phyloP scores from a whole-genome alignment of 2,888 invertebrate genomes.

The Andrena marginata region DNA sequence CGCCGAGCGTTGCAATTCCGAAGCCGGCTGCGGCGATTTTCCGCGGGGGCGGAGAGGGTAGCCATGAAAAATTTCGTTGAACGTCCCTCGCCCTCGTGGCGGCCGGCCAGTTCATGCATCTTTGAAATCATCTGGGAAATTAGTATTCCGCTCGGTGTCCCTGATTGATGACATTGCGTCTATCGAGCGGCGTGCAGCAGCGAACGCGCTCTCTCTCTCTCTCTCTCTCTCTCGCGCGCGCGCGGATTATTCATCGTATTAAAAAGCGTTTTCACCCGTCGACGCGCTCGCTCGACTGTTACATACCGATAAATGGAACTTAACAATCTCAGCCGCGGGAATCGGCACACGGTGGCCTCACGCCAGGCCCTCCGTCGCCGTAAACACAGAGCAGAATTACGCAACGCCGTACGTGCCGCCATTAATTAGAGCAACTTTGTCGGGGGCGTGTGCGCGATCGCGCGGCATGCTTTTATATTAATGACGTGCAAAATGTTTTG shows the following conservation, averaged over 20 bases:
- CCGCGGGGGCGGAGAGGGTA: not conserved
- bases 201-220: too few relatives aligned
- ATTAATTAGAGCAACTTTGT: conserved; percentile 75
- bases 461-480: conserved; percentile 68
- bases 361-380: conserved; percentile 37
- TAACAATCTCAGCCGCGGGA: conserved; percentile 72
- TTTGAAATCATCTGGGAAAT: conserved; percentile 58
- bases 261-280: conserved; percentile 70
- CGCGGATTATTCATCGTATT: conserved; percentile 70
- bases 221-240: too few relatives aligned
- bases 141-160: conserved; percentile 60
- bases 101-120: conserved; percentile 18
- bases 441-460: conserved; percentile 24
- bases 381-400: conserved; percentile 69
- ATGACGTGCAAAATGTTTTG: conserved; percentile 68
- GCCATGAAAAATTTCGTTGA: conserved; percentile 19
- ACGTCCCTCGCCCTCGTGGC: not conserved
- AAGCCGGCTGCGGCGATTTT: not conserved
- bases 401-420: conserved; percentile 70
- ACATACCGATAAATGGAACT: conserved; percentile 75
- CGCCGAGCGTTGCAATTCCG: not conserved
- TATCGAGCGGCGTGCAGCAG: conserved; percentile 56
- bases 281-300: conserved; percentile 66
- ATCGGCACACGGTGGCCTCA: conserved; percentile 49
- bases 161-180: conserved; percentile 69